Conservation (phyloP, 1,140 invertebrate species). For the Formica selysi region DNA sequence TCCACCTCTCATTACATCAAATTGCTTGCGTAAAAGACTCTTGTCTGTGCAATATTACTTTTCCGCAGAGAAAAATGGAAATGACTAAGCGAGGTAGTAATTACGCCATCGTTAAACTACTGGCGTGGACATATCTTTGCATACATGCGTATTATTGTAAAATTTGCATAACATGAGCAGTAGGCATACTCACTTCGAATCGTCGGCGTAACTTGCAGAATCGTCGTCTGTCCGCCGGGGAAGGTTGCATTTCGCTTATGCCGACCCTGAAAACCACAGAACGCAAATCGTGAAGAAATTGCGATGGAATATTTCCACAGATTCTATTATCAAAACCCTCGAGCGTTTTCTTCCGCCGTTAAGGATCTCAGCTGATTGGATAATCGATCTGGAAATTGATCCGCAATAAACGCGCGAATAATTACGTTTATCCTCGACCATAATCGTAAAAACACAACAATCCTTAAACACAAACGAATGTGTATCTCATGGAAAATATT, state of each 20-base stretch:
- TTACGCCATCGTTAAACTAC: constrained; percentile 39
- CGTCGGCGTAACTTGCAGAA: constrained; percentile 84
- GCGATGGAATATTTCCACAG: background rate
- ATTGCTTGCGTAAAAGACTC: constrained; percentile 29
- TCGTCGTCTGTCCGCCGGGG: constrained; percentile 90
- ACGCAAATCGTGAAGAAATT: constrained; percentile 44
- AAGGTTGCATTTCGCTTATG: constrained; percentile 94
- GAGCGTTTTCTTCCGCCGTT: background rate
- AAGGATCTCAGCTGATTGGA: background rate
- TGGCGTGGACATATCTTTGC: constrained; percentile 13
- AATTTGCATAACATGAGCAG: constrained; percentile 43
- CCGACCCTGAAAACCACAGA: constrained; percentile 87
- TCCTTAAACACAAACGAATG: constrained; percentile 5
- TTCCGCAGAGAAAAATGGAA: constrained; percentile 19
- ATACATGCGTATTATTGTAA: background rate
- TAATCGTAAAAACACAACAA: constrained; percentile 32
- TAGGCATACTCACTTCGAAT: constrained; percentile 83
- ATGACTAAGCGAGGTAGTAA: constrained; percentile 4
- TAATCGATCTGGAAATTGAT: constrained; percentile 38
- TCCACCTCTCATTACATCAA: constrained; percentile 27
- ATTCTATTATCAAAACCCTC: constrained; percentile 19
- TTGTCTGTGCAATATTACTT: constrained; percentile 20
- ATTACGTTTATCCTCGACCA: background rate
- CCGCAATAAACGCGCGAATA: constrained; percentile 33
- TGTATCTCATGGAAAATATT: background rate